Conservation (phyloP, 1,140 invertebrate species). For the Ceratosolen solmsi region DNA sequence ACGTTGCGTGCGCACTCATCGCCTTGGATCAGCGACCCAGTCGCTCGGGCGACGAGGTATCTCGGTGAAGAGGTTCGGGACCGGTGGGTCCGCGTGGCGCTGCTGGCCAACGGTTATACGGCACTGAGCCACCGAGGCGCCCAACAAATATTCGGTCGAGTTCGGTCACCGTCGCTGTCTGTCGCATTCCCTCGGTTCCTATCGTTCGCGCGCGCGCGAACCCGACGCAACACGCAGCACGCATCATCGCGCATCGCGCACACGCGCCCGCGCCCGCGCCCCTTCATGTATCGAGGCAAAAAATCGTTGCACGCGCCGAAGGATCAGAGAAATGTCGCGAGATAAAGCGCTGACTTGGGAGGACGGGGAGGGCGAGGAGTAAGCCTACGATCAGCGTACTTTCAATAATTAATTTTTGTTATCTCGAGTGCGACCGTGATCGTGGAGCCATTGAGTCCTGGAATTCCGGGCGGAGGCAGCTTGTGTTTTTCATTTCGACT, state of each 20-base stretch:
- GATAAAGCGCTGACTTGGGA: neutral
- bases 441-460: neutral
- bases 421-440: neutral
- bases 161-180: neutral
- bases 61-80: too few relatives aligned
- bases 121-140: slow-evolving; percentile 13
- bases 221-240: neutral
- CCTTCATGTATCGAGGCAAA: neutral
- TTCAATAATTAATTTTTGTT: slow-evolving; percentile 11
- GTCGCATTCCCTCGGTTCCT: neutral
- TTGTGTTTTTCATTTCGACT: neutral
- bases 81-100: neutral
- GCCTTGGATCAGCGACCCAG: too few relatives aligned
- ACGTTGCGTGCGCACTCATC: too few relatives aligned
- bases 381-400: neutral
- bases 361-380: neutral
- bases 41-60: too few relatives aligned
- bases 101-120: slow-evolving; percentile 1
- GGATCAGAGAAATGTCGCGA: slow-evolving; percentile 28
- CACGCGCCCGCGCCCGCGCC: neutral
- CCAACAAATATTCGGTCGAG: slow-evolving; percentile 18
- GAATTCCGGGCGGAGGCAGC: neutral
- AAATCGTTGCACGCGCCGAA: slow-evolving; percentile 34
- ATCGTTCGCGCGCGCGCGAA: neutral
- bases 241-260: neutral